Conservation (phyloP, 2,113 vertebrate species). For the Calyptomena viridis region DNA sequence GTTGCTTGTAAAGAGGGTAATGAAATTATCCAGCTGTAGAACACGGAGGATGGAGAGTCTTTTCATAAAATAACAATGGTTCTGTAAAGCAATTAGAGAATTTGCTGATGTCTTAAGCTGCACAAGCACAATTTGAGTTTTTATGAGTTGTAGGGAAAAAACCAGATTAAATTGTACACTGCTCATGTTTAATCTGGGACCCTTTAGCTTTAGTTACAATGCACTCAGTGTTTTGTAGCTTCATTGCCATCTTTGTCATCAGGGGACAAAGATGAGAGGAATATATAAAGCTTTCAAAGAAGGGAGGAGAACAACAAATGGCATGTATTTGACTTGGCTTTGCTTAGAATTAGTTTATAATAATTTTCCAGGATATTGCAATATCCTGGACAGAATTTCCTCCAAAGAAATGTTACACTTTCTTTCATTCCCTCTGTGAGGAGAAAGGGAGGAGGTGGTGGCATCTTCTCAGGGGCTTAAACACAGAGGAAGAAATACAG, state of each 20-base stretch:
- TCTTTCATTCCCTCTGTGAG: background rate
- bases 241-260: background rate
- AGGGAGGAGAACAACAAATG: background rate
- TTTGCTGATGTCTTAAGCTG: conserved; percentile 4
- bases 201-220: conserved; percentile 6
- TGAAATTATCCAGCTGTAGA: background rate
- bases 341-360: background rate
- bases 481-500: background rate
- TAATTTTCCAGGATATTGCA: background rate
- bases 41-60: background rate
- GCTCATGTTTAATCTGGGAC: conserved; percentile 11
- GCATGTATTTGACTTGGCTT: accelerated
- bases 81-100: background rate
- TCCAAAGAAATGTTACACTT: accelerated
- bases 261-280: background rate
- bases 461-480: background rate
- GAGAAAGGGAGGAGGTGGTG: background rate
- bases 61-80: background rate
- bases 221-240: background rate
- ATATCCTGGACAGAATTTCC: background rate
- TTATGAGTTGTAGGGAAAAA: background rate
- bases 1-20: background rate
- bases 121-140: background rate
- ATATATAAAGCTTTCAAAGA: background rate
- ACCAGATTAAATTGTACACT: background rate